These are phyloP conservation scores for Drosophila merina DNA, from an alignment of 2,888 invertebrate species.

Conservation along the genomic window DNA sequence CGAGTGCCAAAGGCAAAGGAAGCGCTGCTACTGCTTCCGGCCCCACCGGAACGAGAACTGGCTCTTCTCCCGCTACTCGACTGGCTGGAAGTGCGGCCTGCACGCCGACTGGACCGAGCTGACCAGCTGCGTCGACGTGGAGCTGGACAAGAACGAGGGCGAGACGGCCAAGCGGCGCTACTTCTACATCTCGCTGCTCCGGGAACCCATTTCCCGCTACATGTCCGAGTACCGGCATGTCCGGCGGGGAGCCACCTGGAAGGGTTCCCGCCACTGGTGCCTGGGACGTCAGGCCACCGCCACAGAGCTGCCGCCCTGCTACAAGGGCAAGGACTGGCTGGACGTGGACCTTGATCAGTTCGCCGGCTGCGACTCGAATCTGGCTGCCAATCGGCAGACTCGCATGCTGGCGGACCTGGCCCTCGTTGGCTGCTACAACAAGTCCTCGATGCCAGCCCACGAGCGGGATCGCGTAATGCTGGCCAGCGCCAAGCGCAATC, in stretches of 20 bases:
- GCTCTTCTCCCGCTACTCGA: slow-evolving; percentile 98
- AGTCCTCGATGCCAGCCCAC: slow-evolving; percentile 88
- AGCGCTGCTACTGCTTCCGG: slow-evolving; percentile 95
- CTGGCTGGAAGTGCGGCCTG: slow-evolving; percentile 98
- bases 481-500: slow-evolving; percentile 97
- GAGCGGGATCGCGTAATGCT: slow-evolving; percentile 94
- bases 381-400: slow-evolving; percentile 98
- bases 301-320: slow-evolving; percentile 93
- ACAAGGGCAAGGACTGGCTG: slow-evolving; percentile 90
- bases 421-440: slow-evolving; percentile 97
- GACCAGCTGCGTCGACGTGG: slow-evolving; percentile 95
- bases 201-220: slow-evolving; percentile 96
- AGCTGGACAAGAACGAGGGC: slow-evolving; percentile 95
- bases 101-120: slow-evolving; percentile 99
- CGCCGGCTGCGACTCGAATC: slow-evolving; percentile 94
- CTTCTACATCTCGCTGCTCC: slow-evolving; percentile 97
- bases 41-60: slow-evolving; percentile 97
- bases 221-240: slow-evolving; percentile 99
- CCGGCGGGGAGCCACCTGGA: slow-evolving; percentile 98
- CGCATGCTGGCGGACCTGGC: slow-evolving; percentile 98
- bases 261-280: slow-evolving; percentile 91
- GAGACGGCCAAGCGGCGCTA: slow-evolving; percentile 92
- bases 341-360: slow-evolving; percentile 96
- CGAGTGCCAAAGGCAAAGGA: slow-evolving; percentile 94
- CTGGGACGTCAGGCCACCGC: slow-evolving; percentile 90